Percentiles rank a stretch among this genome's conserved stretches.
phyloP scores from a whole-genome alignment of 2,888 invertebrate genomes.

The Diplazon laetatorius region DNA sequence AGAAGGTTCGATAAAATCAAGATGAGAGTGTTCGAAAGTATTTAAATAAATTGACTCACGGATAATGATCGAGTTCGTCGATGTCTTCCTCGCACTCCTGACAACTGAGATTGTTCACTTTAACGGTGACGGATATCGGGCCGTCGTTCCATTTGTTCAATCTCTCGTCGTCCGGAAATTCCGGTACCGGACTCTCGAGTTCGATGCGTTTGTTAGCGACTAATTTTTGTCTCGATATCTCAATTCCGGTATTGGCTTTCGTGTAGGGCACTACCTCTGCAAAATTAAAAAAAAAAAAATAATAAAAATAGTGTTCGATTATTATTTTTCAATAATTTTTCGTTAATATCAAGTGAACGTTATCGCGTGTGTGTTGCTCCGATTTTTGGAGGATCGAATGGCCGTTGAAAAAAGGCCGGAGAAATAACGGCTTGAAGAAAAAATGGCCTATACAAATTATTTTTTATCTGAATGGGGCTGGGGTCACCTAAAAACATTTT shows the following conservation, averaged over 20 bases:
- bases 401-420: too few relatives aligned
- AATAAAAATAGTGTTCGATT: too few relatives aligned
- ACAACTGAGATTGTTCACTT: constrained; percentile 83
- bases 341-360: too few relatives aligned
- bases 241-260: constrained; percentile 72
- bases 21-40: too few relatives aligned
- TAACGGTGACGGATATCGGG: constrained; percentile 74
- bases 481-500: too few relatives aligned
- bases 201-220: constrained; percentile 71
- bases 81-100: constrained; percentile 90
- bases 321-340: too few relatives aligned
- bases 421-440: too few relatives aligned
- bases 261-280: constrained; percentile 76
- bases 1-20: too few relatives aligned
- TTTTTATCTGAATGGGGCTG: too few relatives aligned
- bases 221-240: constrained; percentile 72
- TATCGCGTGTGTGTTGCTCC: too few relatives aligned
- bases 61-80: constrained; percentile 89
- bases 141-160: constrained; percentile 76
- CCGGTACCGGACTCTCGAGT: constrained; percentile 72
- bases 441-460: too few relatives aligned
- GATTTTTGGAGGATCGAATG: too few relatives aligned
- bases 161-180: constrained; percentile 73
- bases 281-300: neutral
- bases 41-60: constrained; percentile 87